These are phyloP conservation scores for Delia radicum DNA, from an alignment of 1,140 invertebrate genomes.

Conservation along the genomic window DNA sequence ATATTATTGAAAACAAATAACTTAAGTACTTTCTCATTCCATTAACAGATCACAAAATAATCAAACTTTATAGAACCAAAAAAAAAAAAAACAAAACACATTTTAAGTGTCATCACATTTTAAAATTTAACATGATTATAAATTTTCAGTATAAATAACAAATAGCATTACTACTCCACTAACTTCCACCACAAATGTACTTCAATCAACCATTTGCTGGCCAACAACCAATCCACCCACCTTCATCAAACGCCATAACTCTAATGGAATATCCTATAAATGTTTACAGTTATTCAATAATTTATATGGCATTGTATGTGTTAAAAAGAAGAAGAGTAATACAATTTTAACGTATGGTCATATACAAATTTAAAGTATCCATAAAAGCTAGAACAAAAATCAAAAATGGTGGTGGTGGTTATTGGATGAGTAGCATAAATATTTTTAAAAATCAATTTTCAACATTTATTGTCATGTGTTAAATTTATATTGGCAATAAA, in stretches of 20 bases:
- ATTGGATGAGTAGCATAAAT: background rate
- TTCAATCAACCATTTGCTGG: background rate
- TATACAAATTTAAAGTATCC: background rate
- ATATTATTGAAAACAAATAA: no score
- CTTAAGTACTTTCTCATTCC: no score
- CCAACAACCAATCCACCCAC: background rate
- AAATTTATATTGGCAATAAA: constrained; percentile 24
- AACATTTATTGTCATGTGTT: constrained; percentile 19
- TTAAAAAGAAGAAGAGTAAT: background rate
- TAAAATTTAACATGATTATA: no score
- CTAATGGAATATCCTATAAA: constrained; percentile 4
- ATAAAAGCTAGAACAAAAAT: no score
- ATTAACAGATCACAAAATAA: no score
- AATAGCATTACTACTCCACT: background rate
- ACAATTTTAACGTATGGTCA: constrained; percentile 13
- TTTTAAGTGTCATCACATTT: background rate
- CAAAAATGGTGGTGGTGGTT: constrained; percentile 10
- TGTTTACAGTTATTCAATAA: constrained; percentile 4
- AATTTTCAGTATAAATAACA: background rate
- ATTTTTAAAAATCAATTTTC: constrained; percentile 14
- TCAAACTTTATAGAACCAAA: no score
- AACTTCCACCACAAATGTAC: background rate
- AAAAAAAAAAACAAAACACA: background rate
- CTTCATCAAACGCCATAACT: constrained; percentile 21
- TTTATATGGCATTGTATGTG: background rate